Evolutionary conservation across 2,797 vertebrate species (phyloP), one percentile per base, ranked within the genome.

Genomic region (Limnodromus scolopaceus): DNA sequence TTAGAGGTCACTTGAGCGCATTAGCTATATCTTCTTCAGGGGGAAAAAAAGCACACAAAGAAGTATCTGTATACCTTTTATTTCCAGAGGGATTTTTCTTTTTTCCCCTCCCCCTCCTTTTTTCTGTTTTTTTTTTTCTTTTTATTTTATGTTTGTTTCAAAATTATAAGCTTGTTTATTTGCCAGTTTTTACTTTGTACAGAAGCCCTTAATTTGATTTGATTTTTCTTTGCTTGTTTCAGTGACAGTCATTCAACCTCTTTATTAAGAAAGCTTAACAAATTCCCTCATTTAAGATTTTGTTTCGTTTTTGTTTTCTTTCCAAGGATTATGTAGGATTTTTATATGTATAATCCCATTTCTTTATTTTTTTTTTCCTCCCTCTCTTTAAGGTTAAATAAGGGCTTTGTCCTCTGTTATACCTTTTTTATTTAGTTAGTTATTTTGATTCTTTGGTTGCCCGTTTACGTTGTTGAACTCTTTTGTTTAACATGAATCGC

Each of bases 1-100:
- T 98, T 99, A 98, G 99, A 99, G 99, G 99, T 98, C 98, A 99
- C 98, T 98, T 97, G 96, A 99, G 99, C 97, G 97, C 98, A 98
- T 98, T 99, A 99, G 98, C 98, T 98, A 1, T 96, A 98, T 98
- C 98, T 99, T 99, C 98, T 98, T 97, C 98, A 99, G 99, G 99
- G 98, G 98, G 98, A 97, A 98, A 98, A 98, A 98, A 98, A 97
- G 97, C 98, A 98, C 98, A 98, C 98, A 98, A 98, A 98, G 95
- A 98, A 97, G 98, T 98, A 96, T 95, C 97, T 83, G 89, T 99
- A 99, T 98, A 98, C 97, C 97, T 98, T 98, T 99, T 98, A 98
- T 98, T 99, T 98, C 97, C 98, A 98, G 98, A 98, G 98, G 96
- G 97, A 98, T 98, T 97, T 98, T 98, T 98, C 96, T 97, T 98